Base-by-base conservation (phyloP, 2,113 vertebrate genomes). In the Tympanuchus pallidicinctus region DNA sequence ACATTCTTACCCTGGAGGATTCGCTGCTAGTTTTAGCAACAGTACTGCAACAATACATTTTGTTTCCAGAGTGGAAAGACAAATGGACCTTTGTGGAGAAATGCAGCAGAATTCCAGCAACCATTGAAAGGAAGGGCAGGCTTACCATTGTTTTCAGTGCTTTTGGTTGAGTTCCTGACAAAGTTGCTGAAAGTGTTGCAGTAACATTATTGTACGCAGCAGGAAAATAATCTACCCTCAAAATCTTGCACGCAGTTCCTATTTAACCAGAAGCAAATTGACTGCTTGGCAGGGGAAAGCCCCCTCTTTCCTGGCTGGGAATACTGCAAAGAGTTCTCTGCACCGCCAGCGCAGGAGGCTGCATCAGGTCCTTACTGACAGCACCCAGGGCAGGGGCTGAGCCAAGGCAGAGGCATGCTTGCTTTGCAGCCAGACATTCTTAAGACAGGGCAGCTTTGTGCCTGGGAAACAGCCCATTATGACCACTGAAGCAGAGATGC, bases 11-110 rank as follows among this genome's bases (percentile, higher is more conserved):
- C 82, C 92, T 12, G 80, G 83, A 95, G 92, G 86, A 57, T 94
- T 91, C 59, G 80, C 90, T 95, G 93, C 88, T 88, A 90, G 86
- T 92, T 96, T 90, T 89, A 88, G 73, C 92, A 94, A 91, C 94
- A 92, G 45, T 67, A 52, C 85, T 84, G 65, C 69, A 90, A 94
- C 93, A 90, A 92, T 86, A n/a, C 70, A 28, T 69, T 61, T 86
- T 83, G 92, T 95, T 96, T 94, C 86, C 93, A 95, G 73, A 56
- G 45, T 69, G 43, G 93, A 81, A 95, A 96, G 91, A 94, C 89
- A 96, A 97, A 95, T 52, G 86, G 93, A 74, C 24, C 76, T 92
- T 94, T 90, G 82, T 97, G 76, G 66, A 91, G 88, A 93, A 91
- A 78, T 10, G 73, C 91, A 94, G 83, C 66, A 70, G 77, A 95